Conservation (phyloP, 2,888 invertebrate genomes). For the Campoplex capitator region DNA sequence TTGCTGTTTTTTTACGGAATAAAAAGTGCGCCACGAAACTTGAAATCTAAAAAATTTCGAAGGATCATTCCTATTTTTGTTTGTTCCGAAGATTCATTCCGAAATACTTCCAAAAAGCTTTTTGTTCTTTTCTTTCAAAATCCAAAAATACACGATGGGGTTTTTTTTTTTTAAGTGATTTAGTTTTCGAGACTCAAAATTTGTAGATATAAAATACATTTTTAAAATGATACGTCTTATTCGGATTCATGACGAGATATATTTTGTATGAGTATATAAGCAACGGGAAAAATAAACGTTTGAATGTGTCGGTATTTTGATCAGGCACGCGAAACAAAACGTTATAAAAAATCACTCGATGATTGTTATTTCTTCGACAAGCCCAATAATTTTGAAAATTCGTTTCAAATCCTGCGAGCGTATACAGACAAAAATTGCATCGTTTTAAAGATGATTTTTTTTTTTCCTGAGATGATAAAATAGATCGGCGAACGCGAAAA, state of each 20-base stretch:
- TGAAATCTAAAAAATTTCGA: neutral
- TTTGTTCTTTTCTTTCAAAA: neutral
- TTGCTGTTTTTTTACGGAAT: neutral
- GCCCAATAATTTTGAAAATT: neutral
- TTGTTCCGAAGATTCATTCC: neutral
- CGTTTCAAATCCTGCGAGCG: conserved; percentile 4
- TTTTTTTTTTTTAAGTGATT: neutral
- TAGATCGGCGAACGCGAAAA: neutral
- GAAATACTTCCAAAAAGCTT: too few relatives aligned
- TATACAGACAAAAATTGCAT: neutral
- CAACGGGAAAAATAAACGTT: neutral
- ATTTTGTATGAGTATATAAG: neutral
- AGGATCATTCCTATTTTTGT: neutral
- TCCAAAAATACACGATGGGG: neutral
- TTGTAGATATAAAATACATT: neutral
- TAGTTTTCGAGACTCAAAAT: neutral
- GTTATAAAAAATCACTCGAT: neutral
- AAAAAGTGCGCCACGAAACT: neutral
- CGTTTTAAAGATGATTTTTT: neutral
- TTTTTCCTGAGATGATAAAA: neutral
- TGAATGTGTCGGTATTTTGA: neutral
- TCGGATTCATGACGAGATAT: neutral
- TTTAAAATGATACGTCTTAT: neutral
- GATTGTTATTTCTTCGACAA: neutral
- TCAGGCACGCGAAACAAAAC: neutral